These are phyloP conservation scores for Acipenser ruthenus DNA, from an alignment of 2,797 vertebrate genomes.

Conservation along the genomic window DNA sequence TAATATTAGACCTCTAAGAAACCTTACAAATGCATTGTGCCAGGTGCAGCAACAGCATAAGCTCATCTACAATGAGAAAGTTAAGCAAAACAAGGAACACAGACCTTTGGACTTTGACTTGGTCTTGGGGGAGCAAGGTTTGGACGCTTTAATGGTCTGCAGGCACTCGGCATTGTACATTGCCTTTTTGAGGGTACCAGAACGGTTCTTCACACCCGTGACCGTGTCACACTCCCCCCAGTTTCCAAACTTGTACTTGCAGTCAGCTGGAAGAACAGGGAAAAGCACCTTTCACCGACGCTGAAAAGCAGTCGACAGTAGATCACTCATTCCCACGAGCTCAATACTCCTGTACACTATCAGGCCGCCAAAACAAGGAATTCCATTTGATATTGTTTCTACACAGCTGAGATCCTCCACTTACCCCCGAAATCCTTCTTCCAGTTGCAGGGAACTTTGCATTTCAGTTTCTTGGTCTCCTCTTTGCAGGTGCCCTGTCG, in stretches of 20 bases:
- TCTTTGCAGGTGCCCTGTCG: constrained; percentile 76
- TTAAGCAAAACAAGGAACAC: constrained; percentile 19
- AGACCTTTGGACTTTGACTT: constrained; percentile 80
- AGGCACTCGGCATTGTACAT: constrained; percentile 75
- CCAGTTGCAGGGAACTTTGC: constrained; percentile 95
- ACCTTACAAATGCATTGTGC: constrained; percentile 6
- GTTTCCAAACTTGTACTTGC: constrained; percentile 80
- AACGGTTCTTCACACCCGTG: constrained; percentile 59
- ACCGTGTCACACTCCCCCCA: constrained; percentile 74
- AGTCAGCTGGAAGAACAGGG: constrained; percentile 60
- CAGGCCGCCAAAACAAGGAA: no score
- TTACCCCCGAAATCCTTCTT: constrained; percentile 92
- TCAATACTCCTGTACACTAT: no score
- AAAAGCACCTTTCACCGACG: background rate
- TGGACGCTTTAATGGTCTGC: constrained; percentile 67
- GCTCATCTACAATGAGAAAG: constrained; percentile 9
- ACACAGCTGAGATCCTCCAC: constrained; percentile 15
- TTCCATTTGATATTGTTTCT: no score
- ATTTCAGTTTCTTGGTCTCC: constrained; percentile 69
- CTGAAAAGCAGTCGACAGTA: no score
- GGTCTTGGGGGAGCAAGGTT: constrained; percentile 71
- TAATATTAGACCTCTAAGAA: constrained; percentile 20
- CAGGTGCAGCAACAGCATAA: background rate
- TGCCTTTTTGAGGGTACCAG: constrained; percentile 73
- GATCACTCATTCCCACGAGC: no score